Base-by-base conservation (phyloP, 2,797 vertebrate genomes). In the Zenarchopterus dispar region DNA sequence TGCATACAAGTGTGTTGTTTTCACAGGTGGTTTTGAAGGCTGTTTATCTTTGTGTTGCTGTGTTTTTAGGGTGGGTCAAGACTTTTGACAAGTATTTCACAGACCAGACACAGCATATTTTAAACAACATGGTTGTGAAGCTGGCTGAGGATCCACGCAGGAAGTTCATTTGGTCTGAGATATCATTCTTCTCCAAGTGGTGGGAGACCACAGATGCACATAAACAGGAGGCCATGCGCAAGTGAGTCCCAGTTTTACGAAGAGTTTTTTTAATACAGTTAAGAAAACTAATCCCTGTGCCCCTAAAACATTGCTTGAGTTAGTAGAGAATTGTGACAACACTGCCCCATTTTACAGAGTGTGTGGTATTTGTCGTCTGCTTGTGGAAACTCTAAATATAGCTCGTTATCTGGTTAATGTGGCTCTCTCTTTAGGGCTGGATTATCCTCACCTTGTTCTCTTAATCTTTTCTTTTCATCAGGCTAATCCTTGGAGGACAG, bases 41-140 rank as follows among this genome's bases (percentile, higher is more conserved):
- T n/a, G n/a, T n/a, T n/a, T 31, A 23, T 43, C 45, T 57, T 56
- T 33, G 21, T 75, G 45, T 55, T 57, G 21, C 54, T 71, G 21
- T 70, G 54, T 46, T 65, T 46, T 48, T 84, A 99, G 98, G 98
- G 76, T 99, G 98, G 98, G 80, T 99, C 87, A 99, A 99, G 92
- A 99, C 98, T 9, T 99, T 98, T 24, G 97, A 99, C 86, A 99
- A 99, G 89, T 99, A 99, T 89, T 99, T 96, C 90, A 90, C 88
- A 0, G 98, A 99, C 89, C 98, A 99, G 91, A 99, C 97, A 0
- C 97, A 99, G 73, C 97, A 99, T 85, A 99, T 99, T 88, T 92
- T 99, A 46, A 98, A 99, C 90, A 97, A 96, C 93, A 96, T 99
- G 96, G 92, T 97, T 70, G 89, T 95, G 75, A 99, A 99, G 89